Percentiles rank a stretch among this genome's conserved stretches.
These are phyloP conservation scores for Micromys minutus DNA, from an alignment of 2,113 vertebrate species.

Conservation along the genomic window DNA sequence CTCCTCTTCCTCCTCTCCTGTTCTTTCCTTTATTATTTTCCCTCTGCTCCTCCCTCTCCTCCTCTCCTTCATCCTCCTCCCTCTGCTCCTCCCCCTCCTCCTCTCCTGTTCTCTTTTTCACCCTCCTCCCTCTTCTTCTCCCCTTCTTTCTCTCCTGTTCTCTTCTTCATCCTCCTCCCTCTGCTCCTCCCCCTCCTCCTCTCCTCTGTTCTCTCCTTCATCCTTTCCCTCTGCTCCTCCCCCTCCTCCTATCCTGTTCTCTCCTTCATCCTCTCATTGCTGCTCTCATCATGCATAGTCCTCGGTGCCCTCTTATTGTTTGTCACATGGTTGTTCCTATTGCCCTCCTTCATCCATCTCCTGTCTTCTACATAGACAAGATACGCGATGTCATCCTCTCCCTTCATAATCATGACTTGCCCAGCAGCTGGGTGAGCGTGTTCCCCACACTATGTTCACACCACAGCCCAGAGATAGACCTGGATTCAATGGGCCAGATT, in stretches of 20 bases:
- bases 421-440: background rate
- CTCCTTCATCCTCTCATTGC: background rate
- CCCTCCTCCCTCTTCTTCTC: background rate
- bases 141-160: background rate
- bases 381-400: too few relatives aligned
- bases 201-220: too few relatives aligned
- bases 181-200: background rate
- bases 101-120: too few relatives aligned
- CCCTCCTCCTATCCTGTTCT: too few relatives aligned
- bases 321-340: background rate
- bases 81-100: background rate
- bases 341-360: background rate
- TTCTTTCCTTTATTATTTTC: too few relatives aligned
- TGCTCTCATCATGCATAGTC: background rate
- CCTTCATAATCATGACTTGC: too few relatives aligned
- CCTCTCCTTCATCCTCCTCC: too few relatives aligned
- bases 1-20: background rate
- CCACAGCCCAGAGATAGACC: background rate
- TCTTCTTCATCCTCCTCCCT: too few relatives aligned
- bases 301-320: background rate
- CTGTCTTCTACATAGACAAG: background rate
- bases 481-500: background rate
- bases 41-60: background rate
- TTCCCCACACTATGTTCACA: rapidly evolving
- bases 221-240: background rate